Evolutionary conservation across 2,888 invertebrate species (phyloP).

Genomic region (Tribolium freemani): DNA sequence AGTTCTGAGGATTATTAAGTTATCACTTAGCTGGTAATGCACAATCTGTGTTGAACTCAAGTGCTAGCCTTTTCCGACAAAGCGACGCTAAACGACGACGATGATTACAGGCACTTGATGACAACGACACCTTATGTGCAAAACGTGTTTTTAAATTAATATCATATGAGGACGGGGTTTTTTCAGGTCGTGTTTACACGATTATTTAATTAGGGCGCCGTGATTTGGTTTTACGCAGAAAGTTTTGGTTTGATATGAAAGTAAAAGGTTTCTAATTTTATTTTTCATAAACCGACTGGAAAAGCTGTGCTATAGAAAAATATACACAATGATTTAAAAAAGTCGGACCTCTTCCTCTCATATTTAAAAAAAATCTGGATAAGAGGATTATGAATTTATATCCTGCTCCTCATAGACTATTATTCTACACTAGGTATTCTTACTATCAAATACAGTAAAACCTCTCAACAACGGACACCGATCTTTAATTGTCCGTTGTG

Average conservation of each 20-base stretch:
- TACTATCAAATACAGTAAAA: too few species aligned
- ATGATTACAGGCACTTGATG: constrained; percentile 54
- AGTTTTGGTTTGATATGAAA: not conserved
- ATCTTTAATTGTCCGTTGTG: too few species aligned
- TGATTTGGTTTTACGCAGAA: not conserved
- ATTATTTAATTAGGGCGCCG: constrained; percentile 48
- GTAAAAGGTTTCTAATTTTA: not conserved
- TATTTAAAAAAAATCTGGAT: too few species aligned
- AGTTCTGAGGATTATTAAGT: constrained; percentile 48
- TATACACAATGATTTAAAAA: too few species aligned
- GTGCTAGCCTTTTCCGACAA: constrained; percentile 57
- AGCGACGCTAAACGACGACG: constrained; percentile 57
- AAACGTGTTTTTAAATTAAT: constrained; percentile 51
- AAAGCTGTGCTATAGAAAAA: too few species aligned
- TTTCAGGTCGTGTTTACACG: constrained; percentile 49
- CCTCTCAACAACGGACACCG: too few species aligned
- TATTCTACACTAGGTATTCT: too few species aligned
- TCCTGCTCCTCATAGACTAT: too few species aligned
- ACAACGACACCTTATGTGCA: constrained; percentile 51
- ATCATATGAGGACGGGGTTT: constrained; percentile 37
- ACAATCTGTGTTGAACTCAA: constrained; percentile 59
- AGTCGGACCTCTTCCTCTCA: too few species aligned
- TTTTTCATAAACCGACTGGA: not conserved
- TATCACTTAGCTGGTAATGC: constrained; percentile 57
- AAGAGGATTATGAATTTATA: too few species aligned